Percentiles rank a stretch among this genome's conserved stretches.
Conservation (phyloP, 2,888 invertebrate genomes). For the Lasioglossum calceatum region DNA sequence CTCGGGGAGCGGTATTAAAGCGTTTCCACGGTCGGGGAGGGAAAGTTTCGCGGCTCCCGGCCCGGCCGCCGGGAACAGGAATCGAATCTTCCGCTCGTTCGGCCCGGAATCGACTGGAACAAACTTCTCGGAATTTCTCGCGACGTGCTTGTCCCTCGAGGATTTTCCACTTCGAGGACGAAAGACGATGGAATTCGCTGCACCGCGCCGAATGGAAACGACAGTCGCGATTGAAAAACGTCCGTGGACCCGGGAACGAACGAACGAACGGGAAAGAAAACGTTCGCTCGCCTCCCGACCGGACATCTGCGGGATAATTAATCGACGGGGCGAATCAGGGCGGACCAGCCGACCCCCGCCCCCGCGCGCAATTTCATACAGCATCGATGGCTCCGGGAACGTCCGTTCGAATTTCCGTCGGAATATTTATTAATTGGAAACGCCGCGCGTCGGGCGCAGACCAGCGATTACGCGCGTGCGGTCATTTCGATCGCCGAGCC, state of each 20-base stretch:
- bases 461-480: slow-evolving; percentile 2
- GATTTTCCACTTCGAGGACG: background rate
- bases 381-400: background rate
- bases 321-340: background rate
- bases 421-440: slow-evolving; percentile 15
- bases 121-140: slow-evolving; percentile 12
- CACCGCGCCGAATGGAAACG: background rate
- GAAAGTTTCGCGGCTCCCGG: background rate
- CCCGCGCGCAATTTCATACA: background rate
- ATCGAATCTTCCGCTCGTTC: slow-evolving; percentile 9
- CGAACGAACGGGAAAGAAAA: background rate
- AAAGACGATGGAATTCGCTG: background rate
- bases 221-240: slow-evolving; percentile 6
- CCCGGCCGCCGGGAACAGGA: background rate
- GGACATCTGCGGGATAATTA: background rate
- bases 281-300: background rate
- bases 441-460: background rate
- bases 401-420: background rate
- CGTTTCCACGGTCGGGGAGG: background rate
- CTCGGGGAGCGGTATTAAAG: background rate
- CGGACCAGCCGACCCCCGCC: background rate
- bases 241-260: background rate
- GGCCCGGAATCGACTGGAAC: slow-evolving; percentile 3
- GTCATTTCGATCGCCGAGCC: background rate
- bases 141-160: background rate